A percentile compares a stretch with the other conserved stretches of the same genome.
phyloP scores from a whole-genome alignment of 2,113 vertebrate genomes.

The Salvator merianae region DNA sequence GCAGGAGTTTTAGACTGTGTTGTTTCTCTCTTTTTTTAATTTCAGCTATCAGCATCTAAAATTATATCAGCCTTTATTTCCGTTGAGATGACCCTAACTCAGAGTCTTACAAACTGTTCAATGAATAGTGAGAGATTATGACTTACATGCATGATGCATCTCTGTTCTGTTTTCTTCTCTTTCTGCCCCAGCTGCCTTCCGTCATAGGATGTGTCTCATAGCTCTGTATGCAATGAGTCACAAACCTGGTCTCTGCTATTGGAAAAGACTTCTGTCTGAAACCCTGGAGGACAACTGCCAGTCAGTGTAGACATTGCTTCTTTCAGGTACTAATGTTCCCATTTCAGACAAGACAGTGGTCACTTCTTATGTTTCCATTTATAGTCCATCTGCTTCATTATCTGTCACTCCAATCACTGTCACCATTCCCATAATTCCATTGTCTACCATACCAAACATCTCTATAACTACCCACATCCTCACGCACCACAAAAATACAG shows the following conservation, averaged over 20 bases:
- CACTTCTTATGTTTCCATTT: too few relatives aligned
- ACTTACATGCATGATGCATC: too few relatives aligned
- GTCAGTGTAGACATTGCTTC: too few relatives aligned
- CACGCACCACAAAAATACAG: background rate
- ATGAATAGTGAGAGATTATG: background rate
- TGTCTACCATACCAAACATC: background rate
- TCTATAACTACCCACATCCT: background rate
- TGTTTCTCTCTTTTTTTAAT: background rate
- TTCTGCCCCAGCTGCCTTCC: background rate
- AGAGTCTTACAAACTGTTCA: background rate
- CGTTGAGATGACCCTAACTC: background rate
- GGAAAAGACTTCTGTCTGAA: too few relatives aligned
- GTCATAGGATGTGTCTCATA: background rate
- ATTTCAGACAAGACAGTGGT: too few relatives aligned
- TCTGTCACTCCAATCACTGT: background rate
- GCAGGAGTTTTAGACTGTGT: background rate
- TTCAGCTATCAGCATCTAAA: background rate
- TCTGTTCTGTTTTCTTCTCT: background rate
- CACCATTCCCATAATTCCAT: background rate
- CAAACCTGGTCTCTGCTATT: too few relatives aligned
- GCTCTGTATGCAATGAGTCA: too few relatives aligned
- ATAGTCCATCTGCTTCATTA: too few relatives aligned
- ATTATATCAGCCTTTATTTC: background rate
- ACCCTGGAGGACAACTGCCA: too few relatives aligned
- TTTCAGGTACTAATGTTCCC: too few relatives aligned